Percentiles rank a stretch among this genome's conserved stretches.
Evolutionary conservation across 1,140 invertebrate genomes (phyloP).

Genomic region (Pachyrhynchus sulphureomaculatus): DNA sequence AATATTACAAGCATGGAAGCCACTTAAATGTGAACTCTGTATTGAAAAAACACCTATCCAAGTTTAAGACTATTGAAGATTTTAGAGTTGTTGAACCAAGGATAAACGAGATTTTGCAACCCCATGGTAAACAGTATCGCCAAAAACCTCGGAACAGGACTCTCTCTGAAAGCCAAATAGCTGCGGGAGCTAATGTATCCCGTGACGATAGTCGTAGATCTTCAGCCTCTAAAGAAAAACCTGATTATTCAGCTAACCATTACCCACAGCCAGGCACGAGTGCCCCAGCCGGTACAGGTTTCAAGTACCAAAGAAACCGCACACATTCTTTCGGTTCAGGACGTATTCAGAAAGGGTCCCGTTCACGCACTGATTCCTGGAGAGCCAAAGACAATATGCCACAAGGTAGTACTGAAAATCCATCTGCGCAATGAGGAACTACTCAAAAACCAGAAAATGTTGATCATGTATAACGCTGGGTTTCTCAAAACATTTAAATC

Average conservation of each 20-base stretch:
- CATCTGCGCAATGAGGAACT: no score
- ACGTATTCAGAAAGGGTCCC: constrained; percentile 42
- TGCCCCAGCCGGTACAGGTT: constrained; percentile 45
- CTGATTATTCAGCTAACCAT: constrained; percentile 28
- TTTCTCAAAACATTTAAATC: no score
- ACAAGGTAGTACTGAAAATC: constrained; percentile 12
- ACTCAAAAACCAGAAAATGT: no score
- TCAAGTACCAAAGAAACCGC: constrained; percentile 41
- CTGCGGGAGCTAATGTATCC: constrained; percentile 26
- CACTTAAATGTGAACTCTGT: constrained; percentile 79
- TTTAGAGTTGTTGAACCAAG: constrained; percentile 74
- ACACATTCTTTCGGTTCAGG: constrained; percentile 52
- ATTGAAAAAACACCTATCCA: constrained; percentile 77
- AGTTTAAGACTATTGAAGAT: constrained; percentile 94
- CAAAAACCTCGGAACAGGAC: constrained; percentile 37
- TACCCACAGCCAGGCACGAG: constrained; percentile 46
- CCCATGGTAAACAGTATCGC: constrained; percentile 26
- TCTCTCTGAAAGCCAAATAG: constrained; percentile 38
- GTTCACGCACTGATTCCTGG: constrained; percentile 44
- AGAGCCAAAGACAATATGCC: constrained; percentile 40
- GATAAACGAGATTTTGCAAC: constrained; percentile 36
- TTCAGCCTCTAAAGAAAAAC: constrained; percentile 31
- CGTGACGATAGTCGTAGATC: constrained; percentile 31
- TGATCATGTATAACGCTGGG: no score
- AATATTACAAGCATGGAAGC: constrained; percentile 83